Percentiles rank a stretch among this genome's conserved stretches.
Conservation (phyloP, 2,888 invertebrate species). For the Monochamus alternatus region DNA sequence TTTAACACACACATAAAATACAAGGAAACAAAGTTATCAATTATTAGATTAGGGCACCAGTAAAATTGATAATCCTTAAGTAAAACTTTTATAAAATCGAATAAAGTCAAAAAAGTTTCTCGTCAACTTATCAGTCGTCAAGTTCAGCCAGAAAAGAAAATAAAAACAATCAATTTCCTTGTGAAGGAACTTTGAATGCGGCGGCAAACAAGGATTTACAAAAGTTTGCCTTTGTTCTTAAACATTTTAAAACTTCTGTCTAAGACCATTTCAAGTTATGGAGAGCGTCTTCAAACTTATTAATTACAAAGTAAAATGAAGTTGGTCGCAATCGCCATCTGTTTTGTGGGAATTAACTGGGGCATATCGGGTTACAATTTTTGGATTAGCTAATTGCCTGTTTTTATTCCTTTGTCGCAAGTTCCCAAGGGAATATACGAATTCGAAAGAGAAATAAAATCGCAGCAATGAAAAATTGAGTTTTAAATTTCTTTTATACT, state of each 20-base stretch:
- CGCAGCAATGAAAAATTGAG: too few relatives aligned
- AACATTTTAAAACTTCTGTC: background rate
- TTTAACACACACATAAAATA: too few relatives aligned
- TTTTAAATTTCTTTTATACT: too few relatives aligned
- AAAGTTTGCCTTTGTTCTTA: constrained; percentile 3
- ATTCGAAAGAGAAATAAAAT: too few relatives aligned
- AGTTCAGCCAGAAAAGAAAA: background rate
- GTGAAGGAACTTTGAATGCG: background rate
- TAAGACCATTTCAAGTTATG: background rate
- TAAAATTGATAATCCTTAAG: too few relatives aligned
- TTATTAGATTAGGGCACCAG: too few relatives aligned
- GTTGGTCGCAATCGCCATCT: background rate
- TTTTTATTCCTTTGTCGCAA: too few relatives aligned
- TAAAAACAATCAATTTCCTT: background rate
- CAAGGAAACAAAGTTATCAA: too few relatives aligned
- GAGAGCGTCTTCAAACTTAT: background rate
- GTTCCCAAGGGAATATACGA: too few relatives aligned
- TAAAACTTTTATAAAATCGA: background rate
- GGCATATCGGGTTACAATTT: too few relatives aligned
- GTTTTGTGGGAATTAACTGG: background rate
- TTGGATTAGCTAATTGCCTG: too few relatives aligned
- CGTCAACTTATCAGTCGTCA: background rate
- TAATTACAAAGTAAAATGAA: background rate
- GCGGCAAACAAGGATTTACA: background rate
- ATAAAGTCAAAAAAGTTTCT: background rate